Conservation (phyloP, 2,113 vertebrate genomes). For the Macroglossus sobrinus region DNA sequence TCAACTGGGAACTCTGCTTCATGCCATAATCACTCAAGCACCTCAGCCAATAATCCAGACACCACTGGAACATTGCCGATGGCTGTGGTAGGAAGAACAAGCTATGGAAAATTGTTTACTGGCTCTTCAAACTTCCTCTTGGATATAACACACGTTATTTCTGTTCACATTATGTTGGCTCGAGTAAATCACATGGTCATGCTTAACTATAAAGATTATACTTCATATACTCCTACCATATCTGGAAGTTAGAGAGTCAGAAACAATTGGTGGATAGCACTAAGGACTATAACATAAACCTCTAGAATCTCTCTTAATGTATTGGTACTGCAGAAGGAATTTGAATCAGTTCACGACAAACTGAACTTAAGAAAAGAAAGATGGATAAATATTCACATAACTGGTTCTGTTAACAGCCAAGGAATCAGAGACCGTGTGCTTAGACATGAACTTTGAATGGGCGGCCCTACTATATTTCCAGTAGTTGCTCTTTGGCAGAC, state of each 20-base stretch:
- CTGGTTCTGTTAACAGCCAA: neutral
- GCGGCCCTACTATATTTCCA: neutral
- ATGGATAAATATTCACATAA: neutral
- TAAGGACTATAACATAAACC: neutral
- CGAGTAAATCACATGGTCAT: neutral
- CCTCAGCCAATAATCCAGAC: neutral
- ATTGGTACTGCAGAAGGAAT: neutral
- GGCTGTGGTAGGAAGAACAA: neutral
- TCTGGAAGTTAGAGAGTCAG: neutral
- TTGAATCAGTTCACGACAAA: neutral
- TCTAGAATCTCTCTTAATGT: neutral
- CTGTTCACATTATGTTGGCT: neutral
- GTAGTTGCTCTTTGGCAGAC: neutral
- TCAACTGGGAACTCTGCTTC: neutral
- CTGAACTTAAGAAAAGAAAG: neutral
- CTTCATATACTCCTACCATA: neutral
- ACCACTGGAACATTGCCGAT: neutral
- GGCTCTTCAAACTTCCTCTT: neutral
- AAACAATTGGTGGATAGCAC: neutral
- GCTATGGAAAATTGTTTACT: neutral
- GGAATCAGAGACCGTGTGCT: neutral
- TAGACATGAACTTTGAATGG: neutral
- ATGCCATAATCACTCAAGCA: neutral
- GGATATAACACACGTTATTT: neutral
- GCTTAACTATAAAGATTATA: neutral